Base-by-base conservation (phyloP, 2,113 vertebrate species). In the Cranoglanis bouderius region DNA sequence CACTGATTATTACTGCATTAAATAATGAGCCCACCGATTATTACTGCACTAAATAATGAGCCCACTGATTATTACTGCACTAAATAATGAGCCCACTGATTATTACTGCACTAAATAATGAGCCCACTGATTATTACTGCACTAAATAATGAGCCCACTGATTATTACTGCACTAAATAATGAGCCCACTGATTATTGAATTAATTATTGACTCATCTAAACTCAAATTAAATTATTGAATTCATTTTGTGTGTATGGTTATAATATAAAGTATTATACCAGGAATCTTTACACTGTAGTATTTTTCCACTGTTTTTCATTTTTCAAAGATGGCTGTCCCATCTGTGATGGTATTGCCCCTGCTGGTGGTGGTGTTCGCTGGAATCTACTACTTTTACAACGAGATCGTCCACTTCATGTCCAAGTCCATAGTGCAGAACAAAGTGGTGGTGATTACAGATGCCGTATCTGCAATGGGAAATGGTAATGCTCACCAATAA, bases 381-480 rank as follows among this genome's bases (percentile, higher is more conserved):
- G 98, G 97, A 26, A 57, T 99, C 26, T 95, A 98, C 91, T 98
- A 97, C 92, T 95, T 99, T 92, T 99, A 99, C 93, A 97, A 97
- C 84, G 95, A 97, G 92, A 93, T 97, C 88, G 93, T 94, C 84
- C 95, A 95, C 85, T 94, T 97, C 85, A 96, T 99, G 96, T 97
- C 97, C 86, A 97, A 97, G 91, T 98, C 97, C 57, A 94, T 96
- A 0, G 97, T 98, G 91, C 95, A 96, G 88, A 99, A 99, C 95
- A 98, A 98, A 93, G 98, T 99, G 74, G 97, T 99, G 89, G 97
- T 99, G 92, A 97, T 99, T 92, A 97, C 97, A 0, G 98, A 99
- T 85, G 98, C 98, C 65, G 95, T 97, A 85, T 98, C 98, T 0
- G 97, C 96, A 21, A 93, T 98, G 84, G 98, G 98, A 88, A 96